Evolutionary conservation across 1,140 invertebrate genomes (phyloP), one percentile per base, ranked within the genome.

Genomic region (Camponotus pennsylvanicus): DNA sequence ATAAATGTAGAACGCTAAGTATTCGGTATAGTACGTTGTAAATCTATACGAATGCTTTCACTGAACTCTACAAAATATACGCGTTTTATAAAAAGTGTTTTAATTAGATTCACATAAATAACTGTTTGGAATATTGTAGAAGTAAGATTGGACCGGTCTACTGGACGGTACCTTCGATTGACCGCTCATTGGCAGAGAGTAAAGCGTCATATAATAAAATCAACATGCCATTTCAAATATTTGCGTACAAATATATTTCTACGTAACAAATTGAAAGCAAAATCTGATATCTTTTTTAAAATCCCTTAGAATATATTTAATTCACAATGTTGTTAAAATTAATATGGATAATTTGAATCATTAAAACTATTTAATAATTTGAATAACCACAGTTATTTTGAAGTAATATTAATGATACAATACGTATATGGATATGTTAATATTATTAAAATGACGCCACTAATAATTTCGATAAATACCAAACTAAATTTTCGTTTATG

Each of bases 91-190:
- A 73, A 75, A 73, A 73, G 34, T 45, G 7, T 75, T 83, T 7
- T 76, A 70, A 86, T 77, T 66, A 82, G 67, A 67, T 34, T 0
- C 40, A 11, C 40, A 11, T 45, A 77, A 88, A 83, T 83, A 75
- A 63, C 55, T 21, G 52, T 67, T 55, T 78, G 52, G 45, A 83
- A 63, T 55, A 70, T 85, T 71, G 40, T 52, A 64, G 27, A 27
- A 69, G 73, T 52, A 52, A 52, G 4, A 52, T 84, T 70, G 88
- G 88, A 84, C 86, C 67, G 61, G 69, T 79, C 61, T 89, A 70
- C 55, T 85, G 89, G 89, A 89, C 88, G 89, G 89, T 90, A 87
- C 75, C 78, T 77, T 87, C 73, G 61, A 84, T 67, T 78, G 88
- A 55, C 42, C 57, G 67, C 32, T 70, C 42, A 55, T 40, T 61